phyloP scores from a whole-genome alignment of 2,797 vertebrate species.

The Sebastes kiyomatsui region DNA sequence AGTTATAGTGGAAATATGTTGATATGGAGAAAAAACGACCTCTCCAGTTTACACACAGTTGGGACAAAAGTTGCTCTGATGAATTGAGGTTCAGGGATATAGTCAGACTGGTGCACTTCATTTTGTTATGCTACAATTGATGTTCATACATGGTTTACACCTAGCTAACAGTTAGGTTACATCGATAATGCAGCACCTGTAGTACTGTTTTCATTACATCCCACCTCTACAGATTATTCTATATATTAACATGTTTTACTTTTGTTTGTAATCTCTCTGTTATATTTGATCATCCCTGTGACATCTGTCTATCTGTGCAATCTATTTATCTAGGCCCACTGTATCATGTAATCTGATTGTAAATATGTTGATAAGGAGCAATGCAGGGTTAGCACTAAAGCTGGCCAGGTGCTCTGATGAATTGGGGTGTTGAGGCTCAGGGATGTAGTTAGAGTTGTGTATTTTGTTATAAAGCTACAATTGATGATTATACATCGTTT shows the following conservation, averaged over 20 bases:
- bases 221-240: not conserved
- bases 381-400: rapidly evolving
- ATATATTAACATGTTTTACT: not conserved
- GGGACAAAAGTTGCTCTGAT: no score
- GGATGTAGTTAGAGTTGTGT: no score
- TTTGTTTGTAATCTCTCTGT: not conserved
- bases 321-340: not conserved
- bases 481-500: not conserved
- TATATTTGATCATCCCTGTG: not conserved
- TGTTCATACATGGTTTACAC: not conserved
- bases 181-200: not conserved
- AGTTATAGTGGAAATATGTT: not conserved
- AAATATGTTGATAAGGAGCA: no score
- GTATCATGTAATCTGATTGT: not conserved
- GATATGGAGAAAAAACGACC: no score
- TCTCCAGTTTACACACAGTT: no score
- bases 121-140: not conserved
- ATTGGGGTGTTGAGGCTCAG: no score
- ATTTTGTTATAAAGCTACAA: not conserved
- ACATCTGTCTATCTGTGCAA: not conserved
- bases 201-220: not conserved
- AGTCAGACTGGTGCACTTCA: no score
- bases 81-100: no score
- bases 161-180: not conserved
- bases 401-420: no score